Base-by-base conservation (phyloP, 2,113 vertebrate species). In the Sturnira hondurensis region DNA sequence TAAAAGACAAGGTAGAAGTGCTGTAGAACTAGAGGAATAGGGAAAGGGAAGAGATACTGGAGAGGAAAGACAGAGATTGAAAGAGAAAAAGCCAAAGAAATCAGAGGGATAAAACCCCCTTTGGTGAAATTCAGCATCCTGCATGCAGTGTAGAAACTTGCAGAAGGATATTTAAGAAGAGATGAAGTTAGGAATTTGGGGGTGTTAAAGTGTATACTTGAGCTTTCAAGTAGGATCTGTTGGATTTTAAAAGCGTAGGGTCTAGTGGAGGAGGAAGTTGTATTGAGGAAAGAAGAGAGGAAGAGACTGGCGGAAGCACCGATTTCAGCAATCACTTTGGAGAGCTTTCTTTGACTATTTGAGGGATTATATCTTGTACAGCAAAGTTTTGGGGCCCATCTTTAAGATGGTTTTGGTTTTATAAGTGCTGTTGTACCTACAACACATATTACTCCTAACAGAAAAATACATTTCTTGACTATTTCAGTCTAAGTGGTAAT, bases 381-480 rank as follows among this genome's bases (percentile, higher is more conserved):
- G 31, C 86, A 86, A 78, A 28, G 43, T 86, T 83, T 80, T 41
- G 2, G 7, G 80, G 24, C 65, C 83, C 95, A 93, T 80, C 38
- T 94, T 88, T 50, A 87, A 94, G 73, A 54, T 94, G 70, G 26
- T 86, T 74, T 94, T 84, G 19, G 26, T 81, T 97, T 96, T 77
- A 91, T 54, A 78, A 89, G 56, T 83, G 74, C 28, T 68, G 17
- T 96, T 84, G 33, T 94, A 82, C 63, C 38, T 81, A 33, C 77
- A 94, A 86, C 83, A 95, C 80, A 54, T 76, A 92, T 17, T 88
- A 56, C 41, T 86, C 70, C 41, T 86, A 82, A 82, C 47, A 86
- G 81, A 80, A 68, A 81, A 58, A 80, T 15, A 24, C 93, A 71
- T 80, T 81, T 94, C 73, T 95, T 95, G 28, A 83, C 17, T 93